Evolutionary conservation across 1,140 invertebrate species (phyloP).

Genomic region (Maconellicoccus hirsutus): DNA sequence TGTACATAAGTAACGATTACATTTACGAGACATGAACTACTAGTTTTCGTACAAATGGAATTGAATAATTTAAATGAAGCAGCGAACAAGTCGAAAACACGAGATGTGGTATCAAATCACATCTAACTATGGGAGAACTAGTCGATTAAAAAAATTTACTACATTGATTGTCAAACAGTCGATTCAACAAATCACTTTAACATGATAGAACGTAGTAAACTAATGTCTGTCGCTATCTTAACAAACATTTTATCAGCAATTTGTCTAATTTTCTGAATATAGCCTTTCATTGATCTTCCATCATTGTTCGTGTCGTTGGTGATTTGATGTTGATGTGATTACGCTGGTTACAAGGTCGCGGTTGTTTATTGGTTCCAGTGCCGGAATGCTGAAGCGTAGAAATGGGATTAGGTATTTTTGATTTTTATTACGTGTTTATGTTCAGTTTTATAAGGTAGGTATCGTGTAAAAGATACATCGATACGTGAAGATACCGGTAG

Average conservation of each 20-base stretch:
- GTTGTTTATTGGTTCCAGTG: neutral
- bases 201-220: neutral
- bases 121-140: neutral
- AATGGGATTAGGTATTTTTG: too few relatives aligned
- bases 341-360: neutral
- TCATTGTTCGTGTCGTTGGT: neutral
- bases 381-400: neutral
- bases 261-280: neutral
- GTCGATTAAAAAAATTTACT: neutral
- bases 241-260: neutral
- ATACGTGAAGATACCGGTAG: too few relatives aligned
- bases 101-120: too few relatives aligned
- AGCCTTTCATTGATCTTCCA: neutral
- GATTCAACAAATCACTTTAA: neutral
- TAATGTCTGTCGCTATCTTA: neutral
- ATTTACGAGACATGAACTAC: too few relatives aligned
- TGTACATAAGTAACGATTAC: too few relatives aligned
- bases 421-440: too few relatives aligned
- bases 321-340: conserved; percentile 6
- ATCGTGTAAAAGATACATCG: too few relatives aligned
- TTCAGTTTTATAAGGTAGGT: too few relatives aligned
- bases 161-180: neutral
- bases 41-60: too few relatives aligned
- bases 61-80: too few relatives aligned
- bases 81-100: too few relatives aligned